Conservation (phyloP, 2,797 vertebrate species). For the Tragelaphus eurycerus region DNA sequence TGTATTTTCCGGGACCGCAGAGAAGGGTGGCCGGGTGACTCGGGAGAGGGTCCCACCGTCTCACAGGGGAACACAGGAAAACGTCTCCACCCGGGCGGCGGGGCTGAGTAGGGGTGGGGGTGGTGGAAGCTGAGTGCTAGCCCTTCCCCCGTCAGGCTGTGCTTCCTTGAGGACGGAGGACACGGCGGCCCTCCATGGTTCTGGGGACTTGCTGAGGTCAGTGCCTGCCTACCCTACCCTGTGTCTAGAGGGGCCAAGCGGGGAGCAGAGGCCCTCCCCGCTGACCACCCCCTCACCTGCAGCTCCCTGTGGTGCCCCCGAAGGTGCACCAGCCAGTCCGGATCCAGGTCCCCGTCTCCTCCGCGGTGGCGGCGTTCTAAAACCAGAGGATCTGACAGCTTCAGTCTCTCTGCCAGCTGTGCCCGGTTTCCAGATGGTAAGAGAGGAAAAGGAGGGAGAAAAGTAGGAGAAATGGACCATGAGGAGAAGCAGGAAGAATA, state of each 20-base stretch:
- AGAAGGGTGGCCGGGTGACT: background rate
- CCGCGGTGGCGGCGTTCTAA: slow-evolving; percentile 73
- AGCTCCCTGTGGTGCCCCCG: slow-evolving; percentile 72
- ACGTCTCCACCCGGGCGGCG: rapidly evolving
- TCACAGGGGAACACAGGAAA: background rate
- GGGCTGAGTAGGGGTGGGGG: background rate
- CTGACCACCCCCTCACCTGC: slow-evolving; percentile 79
- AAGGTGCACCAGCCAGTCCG: slow-evolving; percentile 88
- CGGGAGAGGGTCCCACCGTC: background rate
- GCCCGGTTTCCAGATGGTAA: background rate
- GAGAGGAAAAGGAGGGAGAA: background rate
- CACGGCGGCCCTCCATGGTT: rapidly evolving
- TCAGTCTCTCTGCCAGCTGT: slow-evolving; percentile 91
- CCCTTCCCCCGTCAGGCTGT: background rate
- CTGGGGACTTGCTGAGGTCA: background rate
- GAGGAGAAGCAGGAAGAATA: background rate
- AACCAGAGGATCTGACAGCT: slow-evolving; percentile 86
- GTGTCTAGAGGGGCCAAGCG: background rate
- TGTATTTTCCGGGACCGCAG: background rate
- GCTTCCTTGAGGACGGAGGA: rapidly evolving
- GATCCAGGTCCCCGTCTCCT: slow-evolving; percentile 80
- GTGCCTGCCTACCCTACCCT: background rate
- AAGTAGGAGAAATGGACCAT: rapidly evolving
- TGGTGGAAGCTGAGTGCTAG: background rate
- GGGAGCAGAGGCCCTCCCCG: background rate